phyloP scores from a whole-genome alignment of 1,140 invertebrate genomes.

The Trichonephila clavipes region DNA sequence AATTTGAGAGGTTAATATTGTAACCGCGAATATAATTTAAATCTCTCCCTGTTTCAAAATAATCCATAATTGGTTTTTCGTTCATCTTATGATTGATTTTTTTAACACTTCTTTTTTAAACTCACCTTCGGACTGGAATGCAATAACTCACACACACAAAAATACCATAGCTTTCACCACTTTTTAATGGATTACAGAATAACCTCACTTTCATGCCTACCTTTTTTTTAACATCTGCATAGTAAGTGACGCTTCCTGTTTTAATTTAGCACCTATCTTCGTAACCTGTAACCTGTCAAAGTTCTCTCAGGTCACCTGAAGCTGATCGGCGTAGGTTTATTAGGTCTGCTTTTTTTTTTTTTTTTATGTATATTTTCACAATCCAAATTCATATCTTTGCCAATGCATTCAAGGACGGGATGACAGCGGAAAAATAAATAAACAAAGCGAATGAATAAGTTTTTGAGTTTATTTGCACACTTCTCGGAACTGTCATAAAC shows the following conservation, averaged over 20 bases:
- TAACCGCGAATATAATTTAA: too few relatives aligned
- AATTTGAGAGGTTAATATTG: too few relatives aligned
- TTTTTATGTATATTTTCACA: not conserved
- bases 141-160: too few relatives aligned
- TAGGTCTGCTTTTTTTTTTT: not conserved
- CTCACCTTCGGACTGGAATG: too few relatives aligned
- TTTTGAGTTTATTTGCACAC: constrained; percentile 46
- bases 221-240: not conserved
- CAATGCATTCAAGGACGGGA: constrained; percentile 5
- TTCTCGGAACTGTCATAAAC: constrained; percentile 64
- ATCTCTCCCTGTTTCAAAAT: too few relatives aligned
- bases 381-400: not conserved
- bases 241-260: not conserved
- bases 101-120: too few relatives aligned
- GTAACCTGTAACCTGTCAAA: not conserved
- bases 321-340: not conserved
- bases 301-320: not conserved
- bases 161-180: too few relatives aligned
- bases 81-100: too few relatives aligned
- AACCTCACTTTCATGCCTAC: not conserved
- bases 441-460: not conserved
- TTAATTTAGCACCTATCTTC: not conserved
- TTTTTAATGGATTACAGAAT: not conserved
- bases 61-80: too few relatives aligned
- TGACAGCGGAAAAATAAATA: constrained; percentile 22